Evolutionary conservation across 2,797 vertebrate genomes (phyloP).

Genomic region (Myotis daubentonii): DNA sequence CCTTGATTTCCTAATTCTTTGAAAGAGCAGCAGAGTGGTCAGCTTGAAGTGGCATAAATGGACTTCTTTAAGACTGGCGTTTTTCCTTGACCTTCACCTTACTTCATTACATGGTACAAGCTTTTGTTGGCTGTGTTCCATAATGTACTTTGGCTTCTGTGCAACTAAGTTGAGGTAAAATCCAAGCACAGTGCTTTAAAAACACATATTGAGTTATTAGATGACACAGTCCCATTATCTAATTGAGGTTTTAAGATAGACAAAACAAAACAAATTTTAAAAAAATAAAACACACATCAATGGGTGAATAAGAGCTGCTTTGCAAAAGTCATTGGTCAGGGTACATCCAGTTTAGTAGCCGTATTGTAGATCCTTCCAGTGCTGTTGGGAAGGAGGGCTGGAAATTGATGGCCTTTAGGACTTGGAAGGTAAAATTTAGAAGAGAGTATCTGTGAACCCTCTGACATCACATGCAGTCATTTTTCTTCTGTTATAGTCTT

Average conservation of each 20-base stretch:
- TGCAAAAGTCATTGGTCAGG: background rate
- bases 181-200: background rate
- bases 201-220: background rate
- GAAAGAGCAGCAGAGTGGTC: background rate
- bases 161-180: background rate
- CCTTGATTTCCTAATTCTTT: background rate
- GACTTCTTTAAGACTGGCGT: background rate
- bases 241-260: conserved; percentile 7
- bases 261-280: background rate
- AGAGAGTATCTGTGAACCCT: background rate
- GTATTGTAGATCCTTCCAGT: background rate
- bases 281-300: background rate
- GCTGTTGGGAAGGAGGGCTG: background rate
- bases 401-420: background rate
- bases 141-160: background rate
- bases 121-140: background rate
- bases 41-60: background rate
- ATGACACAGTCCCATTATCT: background rate
- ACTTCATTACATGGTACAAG: background rate
- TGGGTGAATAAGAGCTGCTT: background rate
- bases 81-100: conserved; percentile 17
- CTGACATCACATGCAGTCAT: background rate
- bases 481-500: conserved; percentile 11
- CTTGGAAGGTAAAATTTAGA: background rate
- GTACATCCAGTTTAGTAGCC: background rate